A percentile compares a stretch with the other conserved stretches of the same genome.
phyloP scores from a whole-genome alignment of 2,888 invertebrate genomes.

The Acleris holmiana region DNA sequence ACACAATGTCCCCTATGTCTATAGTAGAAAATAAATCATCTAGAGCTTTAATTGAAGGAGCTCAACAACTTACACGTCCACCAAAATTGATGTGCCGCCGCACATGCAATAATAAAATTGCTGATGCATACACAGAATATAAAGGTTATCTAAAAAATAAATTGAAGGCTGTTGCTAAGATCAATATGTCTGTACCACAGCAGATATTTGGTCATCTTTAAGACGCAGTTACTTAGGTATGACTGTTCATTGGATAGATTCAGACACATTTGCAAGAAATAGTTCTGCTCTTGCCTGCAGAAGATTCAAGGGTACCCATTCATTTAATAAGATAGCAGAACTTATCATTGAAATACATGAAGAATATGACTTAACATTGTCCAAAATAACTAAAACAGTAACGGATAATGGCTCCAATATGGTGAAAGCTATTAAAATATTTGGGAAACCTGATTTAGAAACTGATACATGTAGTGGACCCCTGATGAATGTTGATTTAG shows the following conservation, averaged over 20 bases:
- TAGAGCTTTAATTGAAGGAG: too few relatives aligned
- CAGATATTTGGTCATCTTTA: conserved; percentile 29
- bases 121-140: too few relatives aligned
- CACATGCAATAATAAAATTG: too few relatives aligned
- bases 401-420: conserved; percentile 24
- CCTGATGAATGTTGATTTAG: too few relatives aligned
- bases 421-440: conserved; percentile 25
- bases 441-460: conserved; percentile 24
- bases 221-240: conserved; percentile 22
- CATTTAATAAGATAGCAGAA: conserved; percentile 31
- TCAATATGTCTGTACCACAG: conserved; percentile 23
- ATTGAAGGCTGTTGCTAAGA: conserved; percentile 13
- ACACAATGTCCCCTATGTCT: too few relatives aligned
- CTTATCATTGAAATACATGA: conserved; percentile 25
- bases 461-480: too few relatives aligned
- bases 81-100: too few relatives aligned
- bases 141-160: not conserved
- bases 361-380: conserved; percentile 24
- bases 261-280: conserved; percentile 18
- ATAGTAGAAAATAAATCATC: too few relatives aligned
- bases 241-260: conserved; percentile 23
- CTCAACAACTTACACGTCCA: too few relatives aligned
- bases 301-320: conserved; percentile 27
- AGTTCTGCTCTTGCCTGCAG: conserved; percentile 22
- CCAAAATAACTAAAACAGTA: conserved; percentile 26